Conservation (phyloP, 37 sponge, comb jelly and placozoan species). For the Ianthella basta region DNA sequence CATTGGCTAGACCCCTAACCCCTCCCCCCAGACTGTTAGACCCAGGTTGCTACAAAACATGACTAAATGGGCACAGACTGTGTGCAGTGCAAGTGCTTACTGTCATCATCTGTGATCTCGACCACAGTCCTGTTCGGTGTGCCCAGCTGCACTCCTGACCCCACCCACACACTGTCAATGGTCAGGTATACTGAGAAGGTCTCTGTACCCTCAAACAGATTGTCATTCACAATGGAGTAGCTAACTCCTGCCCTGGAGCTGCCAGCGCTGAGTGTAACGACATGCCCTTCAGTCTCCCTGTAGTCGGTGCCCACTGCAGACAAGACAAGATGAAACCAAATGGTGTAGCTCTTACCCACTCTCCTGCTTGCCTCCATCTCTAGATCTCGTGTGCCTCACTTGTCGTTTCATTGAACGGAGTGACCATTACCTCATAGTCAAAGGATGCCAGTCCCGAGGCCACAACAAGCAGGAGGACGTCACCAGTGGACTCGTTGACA, state of each 20-base stretch:
- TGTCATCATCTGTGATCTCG: neutral
- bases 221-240: neutral
- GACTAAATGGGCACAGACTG: no score
- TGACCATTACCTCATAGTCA: neutral
- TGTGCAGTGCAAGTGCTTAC: neutral
- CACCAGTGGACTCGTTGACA: neutral
- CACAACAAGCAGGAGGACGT: neutral
- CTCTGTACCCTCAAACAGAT: neutral
- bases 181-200: neutral
- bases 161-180: neutral
- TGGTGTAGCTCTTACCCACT: neutral
- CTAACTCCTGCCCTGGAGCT: neutral
- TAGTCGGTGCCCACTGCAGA: neutral
- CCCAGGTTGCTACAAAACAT: no score
- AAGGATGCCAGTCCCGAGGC: conserved; percentile 4
- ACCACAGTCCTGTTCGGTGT: neutral
- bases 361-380: no score
- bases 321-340: neutral
- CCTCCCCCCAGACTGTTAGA: no score
- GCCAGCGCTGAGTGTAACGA: neutral
- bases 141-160: neutral
- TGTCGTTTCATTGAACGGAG: neutral
- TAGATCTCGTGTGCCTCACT: neutral
- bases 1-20: no score
- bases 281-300: neutral